Percentiles rank a stretch among this genome's conserved stretches.
Evolutionary conservation across 2,113 vertebrate species (phyloP).

Genomic region (Hyla sarda): DNA sequence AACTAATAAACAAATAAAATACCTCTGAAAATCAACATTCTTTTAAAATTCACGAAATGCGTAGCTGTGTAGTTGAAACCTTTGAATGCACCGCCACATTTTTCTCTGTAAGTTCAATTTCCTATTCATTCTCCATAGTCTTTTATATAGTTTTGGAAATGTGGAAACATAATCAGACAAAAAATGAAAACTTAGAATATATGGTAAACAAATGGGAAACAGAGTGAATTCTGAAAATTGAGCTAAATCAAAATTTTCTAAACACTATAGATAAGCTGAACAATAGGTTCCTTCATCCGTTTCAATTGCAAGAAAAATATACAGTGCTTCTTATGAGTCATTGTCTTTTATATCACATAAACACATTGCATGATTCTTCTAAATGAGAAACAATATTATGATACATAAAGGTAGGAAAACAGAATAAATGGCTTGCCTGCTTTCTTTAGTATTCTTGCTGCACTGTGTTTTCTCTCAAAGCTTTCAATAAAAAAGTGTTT

Average conservation of each 20-base stretch:
- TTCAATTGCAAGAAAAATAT: constrained; percentile 51
- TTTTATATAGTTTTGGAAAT: constrained; percentile 8
- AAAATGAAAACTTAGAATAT: constrained; percentile 12
- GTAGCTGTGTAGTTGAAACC: not conserved
- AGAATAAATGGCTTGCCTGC: constrained; percentile 52
- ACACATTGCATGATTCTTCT: constrained; percentile 47
- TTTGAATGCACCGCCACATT: not conserved
- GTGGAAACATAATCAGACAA: not conserved
- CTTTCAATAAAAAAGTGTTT: constrained; percentile 52
- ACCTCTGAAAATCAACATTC: not conserved
- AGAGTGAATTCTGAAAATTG: constrained; percentile 20
- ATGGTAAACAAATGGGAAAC: constrained; percentile 18
- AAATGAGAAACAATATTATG: constrained; percentile 59
- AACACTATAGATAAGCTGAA: constrained; percentile 23
- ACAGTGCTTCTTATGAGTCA: constrained; percentile 51
- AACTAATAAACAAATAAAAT: no score
- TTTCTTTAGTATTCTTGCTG: constrained; percentile 54
- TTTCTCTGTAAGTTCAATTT: not conserved
- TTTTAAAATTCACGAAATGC: not conserved
- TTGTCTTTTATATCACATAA: constrained; percentile 60
- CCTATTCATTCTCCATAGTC: not conserved
- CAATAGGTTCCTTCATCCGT: constrained; percentile 35
- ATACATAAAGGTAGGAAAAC: constrained; percentile 56
- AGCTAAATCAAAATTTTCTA: constrained; percentile 22
- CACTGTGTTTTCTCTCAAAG: constrained; percentile 44